Percentiles rank a stretch among this genome's conserved stretches.
These are phyloP conservation scores for Drosophila takahashii DNA, from an alignment of 1,140 invertebrate genomes.

Conservation along the genomic window DNA sequence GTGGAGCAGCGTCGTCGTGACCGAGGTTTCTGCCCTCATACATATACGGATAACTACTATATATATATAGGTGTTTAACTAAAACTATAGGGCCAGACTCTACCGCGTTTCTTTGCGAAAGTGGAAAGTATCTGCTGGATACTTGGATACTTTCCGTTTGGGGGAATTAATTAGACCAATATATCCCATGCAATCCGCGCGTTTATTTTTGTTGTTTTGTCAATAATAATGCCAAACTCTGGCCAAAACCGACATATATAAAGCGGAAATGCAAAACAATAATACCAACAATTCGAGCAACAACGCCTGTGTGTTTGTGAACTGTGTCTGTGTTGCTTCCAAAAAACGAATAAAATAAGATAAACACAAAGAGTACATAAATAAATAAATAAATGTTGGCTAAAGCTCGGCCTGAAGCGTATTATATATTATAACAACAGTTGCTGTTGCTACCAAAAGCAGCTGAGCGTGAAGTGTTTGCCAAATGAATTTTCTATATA, in stretches of 20 bases:
- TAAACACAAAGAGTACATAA: constrained; percentile 43
- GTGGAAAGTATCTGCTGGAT: constrained; percentile 75
- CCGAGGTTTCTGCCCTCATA: constrained; percentile 71
- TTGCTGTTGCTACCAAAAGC: constrained; percentile 68
- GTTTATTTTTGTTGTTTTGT: constrained; percentile 75
- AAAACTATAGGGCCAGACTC: constrained; percentile 27
- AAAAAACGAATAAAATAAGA: constrained; percentile 41
- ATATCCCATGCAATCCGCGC: constrained; percentile 57
- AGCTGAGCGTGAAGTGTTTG: constrained; percentile 78
- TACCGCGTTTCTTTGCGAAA: constrained; percentile 60
- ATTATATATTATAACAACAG: constrained; percentile 50
- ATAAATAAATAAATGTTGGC: constrained; percentile 60
- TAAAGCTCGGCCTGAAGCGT: constrained; percentile 60
- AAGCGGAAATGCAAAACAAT: constrained; percentile 73
- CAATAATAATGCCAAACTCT: constrained; percentile 55
- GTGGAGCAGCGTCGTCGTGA: constrained; percentile 61
- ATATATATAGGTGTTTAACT: constrained; percentile 19
- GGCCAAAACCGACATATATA: constrained; percentile 44
- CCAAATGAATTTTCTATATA: constrained; percentile 77
- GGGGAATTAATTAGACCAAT: constrained; percentile 44
- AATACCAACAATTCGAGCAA: constrained; percentile 29
- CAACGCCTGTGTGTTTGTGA: constrained; percentile 30
- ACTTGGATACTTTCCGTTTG: constrained; percentile 61
- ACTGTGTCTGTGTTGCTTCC: constrained; percentile 54
- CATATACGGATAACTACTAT: constrained; percentile 22